phyloP scores from a whole-genome alignment of 2,797 vertebrate genomes.

The Antrozous pallidus region DNA sequence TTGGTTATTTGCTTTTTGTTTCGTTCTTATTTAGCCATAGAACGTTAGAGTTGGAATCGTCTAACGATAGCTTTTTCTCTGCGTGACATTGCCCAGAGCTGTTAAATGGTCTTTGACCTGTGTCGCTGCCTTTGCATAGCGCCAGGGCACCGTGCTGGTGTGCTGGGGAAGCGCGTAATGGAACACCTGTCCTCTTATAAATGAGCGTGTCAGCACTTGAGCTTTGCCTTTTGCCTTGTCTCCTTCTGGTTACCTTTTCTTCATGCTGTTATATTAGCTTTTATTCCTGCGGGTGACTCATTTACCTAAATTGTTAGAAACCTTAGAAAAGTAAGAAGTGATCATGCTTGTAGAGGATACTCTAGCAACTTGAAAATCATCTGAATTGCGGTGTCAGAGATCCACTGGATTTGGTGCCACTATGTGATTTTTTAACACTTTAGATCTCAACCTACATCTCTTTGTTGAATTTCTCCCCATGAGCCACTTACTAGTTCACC shows the following conservation, averaged over 20 bases:
- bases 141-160: background rate
- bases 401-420: background rate
- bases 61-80: background rate
- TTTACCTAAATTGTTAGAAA: conserved; percentile 51
- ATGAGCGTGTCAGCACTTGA: background rate
- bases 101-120: background rate
- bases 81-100: background rate
- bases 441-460: background rate
- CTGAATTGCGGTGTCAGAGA: background rate
- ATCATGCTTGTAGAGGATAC: background rate
- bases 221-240: conserved; percentile 24
- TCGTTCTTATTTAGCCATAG: background rate
- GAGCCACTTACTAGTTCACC: background rate
- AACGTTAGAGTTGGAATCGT: background rate
- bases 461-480: background rate
- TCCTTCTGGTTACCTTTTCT: conserved; percentile 4
- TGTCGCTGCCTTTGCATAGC: background rate
- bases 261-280: background rate
- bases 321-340: background rate
- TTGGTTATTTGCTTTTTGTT: background rate
- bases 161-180: background rate
- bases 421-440: conserved; percentile 51
- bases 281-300: conserved; percentile 4
- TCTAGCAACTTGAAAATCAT: background rate
- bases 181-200: conserved; percentile 22